Evolutionary conservation across 1,140 invertebrate genomes (phyloP).

Genomic region (Cylas formicarius): DNA sequence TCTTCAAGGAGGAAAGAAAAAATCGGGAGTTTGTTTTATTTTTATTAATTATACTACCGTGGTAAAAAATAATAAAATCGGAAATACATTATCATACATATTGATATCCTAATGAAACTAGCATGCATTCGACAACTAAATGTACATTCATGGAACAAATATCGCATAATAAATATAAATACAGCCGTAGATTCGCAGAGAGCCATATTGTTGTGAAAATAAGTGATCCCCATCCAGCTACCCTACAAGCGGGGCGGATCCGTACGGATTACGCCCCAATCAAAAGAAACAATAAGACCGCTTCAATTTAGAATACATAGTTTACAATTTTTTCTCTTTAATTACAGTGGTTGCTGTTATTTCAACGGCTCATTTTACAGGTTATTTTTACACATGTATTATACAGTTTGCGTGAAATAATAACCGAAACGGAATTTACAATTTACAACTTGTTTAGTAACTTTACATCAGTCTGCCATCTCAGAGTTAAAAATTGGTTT

Average conservation of each 20-base stretch:
- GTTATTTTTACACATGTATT: constrained; percentile 42
- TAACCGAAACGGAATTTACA: constrained; percentile 42
- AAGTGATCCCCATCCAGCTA: constrained; percentile 45
- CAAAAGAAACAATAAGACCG: constrained; percentile 37
- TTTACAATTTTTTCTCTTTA: constrained; percentile 35
- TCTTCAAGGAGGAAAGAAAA: background rate
- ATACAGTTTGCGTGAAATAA: constrained; percentile 39
- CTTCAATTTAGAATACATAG: constrained; percentile 39
- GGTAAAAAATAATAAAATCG: constrained; percentile 44
- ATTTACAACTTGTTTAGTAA: constrained; percentile 42
- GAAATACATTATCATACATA: constrained; percentile 42
- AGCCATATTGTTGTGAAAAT: constrained; percentile 39
- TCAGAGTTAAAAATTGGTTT: constrained; percentile 16
- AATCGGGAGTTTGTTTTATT: constrained; percentile 18
- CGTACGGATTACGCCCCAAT: constrained; percentile 12
- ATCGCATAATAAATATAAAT: constrained; percentile 30
- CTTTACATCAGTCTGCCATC: constrained; percentile 42
- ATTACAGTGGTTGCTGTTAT: constrained; percentile 17
- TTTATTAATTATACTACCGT: constrained; percentile 36
- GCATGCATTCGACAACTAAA: constrained; percentile 42
- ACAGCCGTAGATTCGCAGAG: constrained; percentile 42
- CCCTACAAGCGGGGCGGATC: constrained; percentile 33
- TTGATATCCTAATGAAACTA: constrained; percentile 40
- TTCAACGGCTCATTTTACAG: constrained; percentile 38
- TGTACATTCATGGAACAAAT: constrained; percentile 32